These are phyloP conservation scores for Chauna torquata DNA, from an alignment of 2,113 vertebrate genomes.

Conservation along the genomic window DNA sequence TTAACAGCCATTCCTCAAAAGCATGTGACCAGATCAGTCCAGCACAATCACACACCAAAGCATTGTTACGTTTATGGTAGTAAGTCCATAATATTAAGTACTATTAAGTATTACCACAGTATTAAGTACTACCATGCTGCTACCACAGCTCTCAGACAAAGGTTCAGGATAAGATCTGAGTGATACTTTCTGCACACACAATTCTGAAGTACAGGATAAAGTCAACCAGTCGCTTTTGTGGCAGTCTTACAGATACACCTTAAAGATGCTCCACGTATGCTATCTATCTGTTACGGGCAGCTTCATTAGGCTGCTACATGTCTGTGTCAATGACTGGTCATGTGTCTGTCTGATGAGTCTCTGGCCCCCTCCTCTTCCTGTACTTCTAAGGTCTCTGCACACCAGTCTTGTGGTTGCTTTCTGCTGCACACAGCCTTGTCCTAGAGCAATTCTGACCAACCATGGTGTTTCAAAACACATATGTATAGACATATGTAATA, in stretches of 20 bases:
- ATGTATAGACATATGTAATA: conserved; percentile 29
- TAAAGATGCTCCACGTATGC: not conserved
- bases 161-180: not conserved
- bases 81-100: not conserved
- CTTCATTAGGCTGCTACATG: not conserved
- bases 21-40: not conserved
- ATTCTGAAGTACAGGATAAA: not conserved
- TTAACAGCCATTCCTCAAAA: not conserved
- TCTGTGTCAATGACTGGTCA: not conserved
- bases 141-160: no score
- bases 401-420: not conserved
- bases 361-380: not conserved
- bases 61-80: not conserved
- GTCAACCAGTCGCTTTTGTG: not conserved
- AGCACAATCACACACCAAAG: not conserved
- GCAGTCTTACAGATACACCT: not conserved
- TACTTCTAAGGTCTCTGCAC: not conserved
- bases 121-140: not conserved
- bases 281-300: not conserved
- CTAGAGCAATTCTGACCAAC: not conserved
- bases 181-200: not conserved
- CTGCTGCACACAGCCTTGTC: not conserved
- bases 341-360: not conserved
- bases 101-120: not conserved
- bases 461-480: not conserved